Evolutionary conservation across 1,140 invertebrate genomes (phyloP).

Genomic region (Coptotermes formosanus): DNA sequence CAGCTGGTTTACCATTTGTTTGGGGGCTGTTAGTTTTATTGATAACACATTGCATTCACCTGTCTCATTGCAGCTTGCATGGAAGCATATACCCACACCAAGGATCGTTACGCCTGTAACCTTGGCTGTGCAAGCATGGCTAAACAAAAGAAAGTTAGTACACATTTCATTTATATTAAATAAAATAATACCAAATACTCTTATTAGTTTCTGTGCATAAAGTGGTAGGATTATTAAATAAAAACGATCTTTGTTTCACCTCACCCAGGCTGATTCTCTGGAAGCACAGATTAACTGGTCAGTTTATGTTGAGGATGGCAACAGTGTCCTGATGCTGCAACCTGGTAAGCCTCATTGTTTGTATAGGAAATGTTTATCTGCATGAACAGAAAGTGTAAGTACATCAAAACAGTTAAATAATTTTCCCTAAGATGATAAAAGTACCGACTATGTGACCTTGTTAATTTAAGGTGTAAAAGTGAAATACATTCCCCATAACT

Average conservation of each 20-base stretch:
- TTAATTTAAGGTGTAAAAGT: too few relatives aligned
- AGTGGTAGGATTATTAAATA: neutral
- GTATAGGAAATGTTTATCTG: neutral
- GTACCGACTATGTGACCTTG: too few relatives aligned
- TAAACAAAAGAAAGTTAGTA: constrained; percentile 40
- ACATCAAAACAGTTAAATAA: too few relatives aligned
- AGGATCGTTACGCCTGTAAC: constrained; percentile 45
- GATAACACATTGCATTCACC: too few relatives aligned
- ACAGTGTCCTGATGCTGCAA: constrained; percentile 44
- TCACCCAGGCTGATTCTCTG: constrained; percentile 40
- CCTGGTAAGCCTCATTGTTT: constrained; percentile 44
- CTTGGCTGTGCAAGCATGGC: constrained; percentile 48
- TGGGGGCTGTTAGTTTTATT: too few relatives aligned
- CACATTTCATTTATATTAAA: neutral
- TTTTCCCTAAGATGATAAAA: too few relatives aligned
- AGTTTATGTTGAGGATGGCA: constrained; percentile 44
- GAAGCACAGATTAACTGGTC: constrained; percentile 42
- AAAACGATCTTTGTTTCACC: neutral
- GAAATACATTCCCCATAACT: too few relatives aligned
- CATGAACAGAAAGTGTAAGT: too few relatives aligned
- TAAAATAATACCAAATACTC: neutral
- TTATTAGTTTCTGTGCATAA: too few relatives aligned
- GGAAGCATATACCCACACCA: constrained; percentile 45
- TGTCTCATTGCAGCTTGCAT: constrained; percentile 44
- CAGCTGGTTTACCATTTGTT: too few relatives aligned